Conservation (phyloP, 2,797 vertebrate species). For the Kryptopterus vitreolus region DNA sequence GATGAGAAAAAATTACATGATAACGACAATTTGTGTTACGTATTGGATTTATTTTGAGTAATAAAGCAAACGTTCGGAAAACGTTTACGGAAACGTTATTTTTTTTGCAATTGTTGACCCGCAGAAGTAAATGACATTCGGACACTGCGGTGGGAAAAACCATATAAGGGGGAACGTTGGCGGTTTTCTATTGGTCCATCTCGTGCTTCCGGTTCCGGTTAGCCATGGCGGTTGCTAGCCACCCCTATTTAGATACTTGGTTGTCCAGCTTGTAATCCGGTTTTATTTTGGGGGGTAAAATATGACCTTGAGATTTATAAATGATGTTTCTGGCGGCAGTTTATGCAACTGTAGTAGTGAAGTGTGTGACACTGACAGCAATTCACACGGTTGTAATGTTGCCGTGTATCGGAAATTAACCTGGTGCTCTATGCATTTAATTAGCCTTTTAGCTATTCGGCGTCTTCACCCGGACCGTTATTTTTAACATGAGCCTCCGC, state of each 20-base stretch:
- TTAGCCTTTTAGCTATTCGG: constrained; percentile 22
- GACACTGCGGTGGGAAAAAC: background rate
- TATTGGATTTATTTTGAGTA: background rate
- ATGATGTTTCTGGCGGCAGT: constrained; percentile 7
- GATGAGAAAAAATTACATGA: background rate
- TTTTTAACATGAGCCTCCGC: background rate
- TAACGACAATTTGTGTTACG: no score
- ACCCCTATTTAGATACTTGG: constrained; percentile 35
- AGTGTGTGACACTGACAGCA: background rate
- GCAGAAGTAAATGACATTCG: background rate
- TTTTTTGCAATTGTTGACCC: background rate
- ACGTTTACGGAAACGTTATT: background rate
- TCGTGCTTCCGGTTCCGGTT: constrained; percentile 57
- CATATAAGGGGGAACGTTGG: background rate
- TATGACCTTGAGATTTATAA: background rate
- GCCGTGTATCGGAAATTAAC: background rate
- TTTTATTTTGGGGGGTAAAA: background rate
- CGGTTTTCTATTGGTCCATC: constrained; percentile 23
- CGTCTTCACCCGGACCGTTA: background rate
- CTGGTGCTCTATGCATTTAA: background rate
- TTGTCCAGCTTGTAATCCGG: constrained; percentile 27
- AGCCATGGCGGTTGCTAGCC: constrained; percentile 51
- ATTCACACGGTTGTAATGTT: constrained; percentile 8
- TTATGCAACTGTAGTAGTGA: constrained; percentile 3
- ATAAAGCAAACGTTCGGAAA: background rate